Evolutionary conservation across 23 tunicate species (phyloP).

Genomic region (Halocynthia aurantium): DNA sequence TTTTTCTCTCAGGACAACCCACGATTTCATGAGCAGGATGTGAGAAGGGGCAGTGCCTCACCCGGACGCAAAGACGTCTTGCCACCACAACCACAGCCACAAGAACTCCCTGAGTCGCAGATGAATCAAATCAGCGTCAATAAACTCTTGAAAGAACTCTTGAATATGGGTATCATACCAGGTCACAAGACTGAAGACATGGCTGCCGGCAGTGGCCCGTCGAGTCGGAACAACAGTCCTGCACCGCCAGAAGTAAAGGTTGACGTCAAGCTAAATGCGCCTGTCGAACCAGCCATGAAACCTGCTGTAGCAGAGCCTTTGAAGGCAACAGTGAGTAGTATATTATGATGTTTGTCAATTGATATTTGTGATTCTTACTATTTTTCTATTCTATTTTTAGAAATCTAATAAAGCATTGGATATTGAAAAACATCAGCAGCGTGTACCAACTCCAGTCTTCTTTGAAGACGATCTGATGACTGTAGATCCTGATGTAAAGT

Average conservation of each 20-base stretch:
- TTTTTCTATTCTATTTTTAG: too few relatives aligned
- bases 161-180: constrained; percentile 71
- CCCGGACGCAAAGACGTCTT: background rate
- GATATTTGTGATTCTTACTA: too few relatives aligned
- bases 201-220: background rate
- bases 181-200: constrained; percentile 24
- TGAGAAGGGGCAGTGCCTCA: too few relatives aligned
- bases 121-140: constrained; percentile 75
- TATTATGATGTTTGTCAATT: too few relatives aligned
- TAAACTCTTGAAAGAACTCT: constrained; percentile 50
- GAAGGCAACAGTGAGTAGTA: too few relatives aligned
- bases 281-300: too few relatives aligned
- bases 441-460: constrained; percentile 31
- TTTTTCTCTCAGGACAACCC: too few relatives aligned
- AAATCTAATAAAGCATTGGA: too few relatives aligned
- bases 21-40: too few relatives aligned
- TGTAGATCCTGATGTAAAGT: constrained; percentile 65
- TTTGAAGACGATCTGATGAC: constrained; percentile 50
- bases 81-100: constrained; percentile 21
- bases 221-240: constrained; percentile 29
- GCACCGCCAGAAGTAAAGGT: background rate
- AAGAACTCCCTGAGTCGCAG: constrained; percentile 21
- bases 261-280: too few relatives aligned
- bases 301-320: too few relatives aligned
- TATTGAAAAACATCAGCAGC: background rate